phyloP scores from a whole-genome alignment of 2,797 vertebrate genomes.

The Telmatherina bonti region DNA sequence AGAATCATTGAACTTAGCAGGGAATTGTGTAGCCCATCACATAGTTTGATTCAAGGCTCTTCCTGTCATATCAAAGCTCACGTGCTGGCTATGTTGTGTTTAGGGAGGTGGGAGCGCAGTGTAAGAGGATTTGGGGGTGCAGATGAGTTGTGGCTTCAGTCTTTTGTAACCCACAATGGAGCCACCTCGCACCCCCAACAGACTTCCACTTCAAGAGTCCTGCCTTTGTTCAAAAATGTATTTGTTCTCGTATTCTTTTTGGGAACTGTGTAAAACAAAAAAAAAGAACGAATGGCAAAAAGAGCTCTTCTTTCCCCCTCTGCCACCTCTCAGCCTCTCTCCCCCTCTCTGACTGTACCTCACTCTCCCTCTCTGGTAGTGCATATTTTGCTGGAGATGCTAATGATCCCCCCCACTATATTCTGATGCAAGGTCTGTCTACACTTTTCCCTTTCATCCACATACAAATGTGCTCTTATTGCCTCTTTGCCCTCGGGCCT shows the following conservation, averaged over 20 bases:
- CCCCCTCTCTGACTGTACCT: constrained; percentile 49
- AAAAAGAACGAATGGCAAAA: constrained; percentile 69
- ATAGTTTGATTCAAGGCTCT: constrained; percentile 63
- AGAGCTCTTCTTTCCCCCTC: constrained; percentile 57
- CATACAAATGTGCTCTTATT: constrained; percentile 89
- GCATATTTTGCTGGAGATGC: constrained; percentile 81
- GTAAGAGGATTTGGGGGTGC: constrained; percentile 50
- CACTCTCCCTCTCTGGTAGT: constrained; percentile 56
- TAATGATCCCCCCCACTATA: constrained; percentile 83
- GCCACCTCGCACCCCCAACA: constrained; percentile 77
- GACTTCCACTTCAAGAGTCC: constrained; percentile 80
- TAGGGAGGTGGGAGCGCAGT: constrained; percentile 57
- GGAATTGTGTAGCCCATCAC: constrained; percentile 61
- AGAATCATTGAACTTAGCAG: constrained; percentile 58
- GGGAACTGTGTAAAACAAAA: constrained; percentile 75
- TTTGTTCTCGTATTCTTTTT: constrained; percentile 88
- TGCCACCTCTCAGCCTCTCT: constrained; percentile 49
- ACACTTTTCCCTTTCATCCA: constrained; percentile 86
- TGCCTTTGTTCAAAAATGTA: constrained; percentile 85
- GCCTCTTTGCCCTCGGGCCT: constrained; percentile 86
- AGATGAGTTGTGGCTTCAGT: constrained; percentile 66
- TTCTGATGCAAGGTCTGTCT: constrained; percentile 89
- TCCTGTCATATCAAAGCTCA: constrained; percentile 76
- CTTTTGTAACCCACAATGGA: constrained; percentile 72
- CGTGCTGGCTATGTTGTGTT: constrained; percentile 64